Evolutionary conservation across 2,113 vertebrate genomes (phyloP).

Genomic region (Mesocricetus auratus): DNA sequence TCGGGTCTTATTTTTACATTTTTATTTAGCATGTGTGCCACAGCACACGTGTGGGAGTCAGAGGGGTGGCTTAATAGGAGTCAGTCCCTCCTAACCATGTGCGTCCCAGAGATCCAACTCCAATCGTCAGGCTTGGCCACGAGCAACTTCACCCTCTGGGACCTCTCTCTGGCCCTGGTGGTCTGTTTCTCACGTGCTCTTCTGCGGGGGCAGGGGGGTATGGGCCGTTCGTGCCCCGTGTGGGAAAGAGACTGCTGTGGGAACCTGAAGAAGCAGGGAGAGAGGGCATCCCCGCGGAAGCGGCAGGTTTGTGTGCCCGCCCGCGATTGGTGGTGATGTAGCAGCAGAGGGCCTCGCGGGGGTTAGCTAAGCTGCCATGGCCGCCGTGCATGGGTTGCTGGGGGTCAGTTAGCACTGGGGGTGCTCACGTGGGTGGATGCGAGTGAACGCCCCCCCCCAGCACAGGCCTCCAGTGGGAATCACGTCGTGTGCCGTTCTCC

Average conservation of each 20-base stretch:
- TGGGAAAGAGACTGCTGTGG: no score
- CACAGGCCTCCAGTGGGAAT: not conserved
- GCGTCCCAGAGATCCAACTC: not conserved
- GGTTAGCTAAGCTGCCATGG: not conserved
- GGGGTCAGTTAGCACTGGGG: no score
- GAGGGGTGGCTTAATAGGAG: no score
- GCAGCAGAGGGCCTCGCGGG: not conserved
- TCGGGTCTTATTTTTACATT: not conserved
- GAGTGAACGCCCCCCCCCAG: not conserved
- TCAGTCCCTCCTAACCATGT: not conserved
- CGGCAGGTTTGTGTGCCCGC: not conserved
- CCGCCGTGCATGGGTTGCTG: accelerated
- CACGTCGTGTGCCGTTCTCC: accelerated
- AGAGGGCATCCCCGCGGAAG: slow-evolving; percentile 3
- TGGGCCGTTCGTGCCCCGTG: not conserved
- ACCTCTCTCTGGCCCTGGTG: not conserved
- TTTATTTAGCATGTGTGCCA: not conserved
- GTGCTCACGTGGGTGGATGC: not conserved
- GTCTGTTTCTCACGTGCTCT: not conserved
- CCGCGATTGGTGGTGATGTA: not conserved
- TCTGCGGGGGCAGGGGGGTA: no score
- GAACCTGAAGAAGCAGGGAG: not conserved
- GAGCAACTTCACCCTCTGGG: no score
- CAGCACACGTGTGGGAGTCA: no score
- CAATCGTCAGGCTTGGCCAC: not conserved